Evolutionary conservation across 1,140 invertebrate genomes (phyloP), one percentile per base, ranked within the genome.

Genomic region (Elymnias hypermnestra): DNA sequence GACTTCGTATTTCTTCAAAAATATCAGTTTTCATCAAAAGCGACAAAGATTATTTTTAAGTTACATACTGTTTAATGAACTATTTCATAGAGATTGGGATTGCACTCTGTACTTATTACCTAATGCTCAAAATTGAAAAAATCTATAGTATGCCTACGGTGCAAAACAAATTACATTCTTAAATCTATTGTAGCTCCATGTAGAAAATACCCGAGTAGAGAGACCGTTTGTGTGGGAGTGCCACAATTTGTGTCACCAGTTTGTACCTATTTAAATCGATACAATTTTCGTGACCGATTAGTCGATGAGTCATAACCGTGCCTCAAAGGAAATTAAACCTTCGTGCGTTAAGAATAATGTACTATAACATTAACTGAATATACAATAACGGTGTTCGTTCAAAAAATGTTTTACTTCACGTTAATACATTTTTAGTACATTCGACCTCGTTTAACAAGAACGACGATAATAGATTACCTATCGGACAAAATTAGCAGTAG

Each of bases 261-360:
- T 57, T 55, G 14, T 64, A 62, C 54, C 49, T 40, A 35, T 46
- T 61, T 55, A 63, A 62, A 73, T 73, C 66, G 60, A 71, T 64
- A 63, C 44, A 43, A 45, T 58, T 57, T 69, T 62, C 64, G 64
- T 73, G 67, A 59, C 58, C 45, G 44, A 19, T 23, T 33, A 41
- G 39, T 28, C 39, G 47, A 43, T 50, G 47, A 50, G 31, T 50
- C 47, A 50, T 31, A 7, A 25, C 4, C 1, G n/a, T 22, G 35
- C 9, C 37, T n/a, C 18, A 13, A 37, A 22, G 18, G 28, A 17
- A 50, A 37, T 17, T 33, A 10, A 43, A 38, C 39, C 38, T 41
- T 42, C 2, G 10, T 3, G 0, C 7, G 1, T n/a, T 12, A 9
- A 4, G 28, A 14, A 9, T 29, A 45, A 10, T 10, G 43, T 45